Evolutionary conservation across 2,797 vertebrate species (phyloP).

Genomic region (Scarus forsteni): DNA sequence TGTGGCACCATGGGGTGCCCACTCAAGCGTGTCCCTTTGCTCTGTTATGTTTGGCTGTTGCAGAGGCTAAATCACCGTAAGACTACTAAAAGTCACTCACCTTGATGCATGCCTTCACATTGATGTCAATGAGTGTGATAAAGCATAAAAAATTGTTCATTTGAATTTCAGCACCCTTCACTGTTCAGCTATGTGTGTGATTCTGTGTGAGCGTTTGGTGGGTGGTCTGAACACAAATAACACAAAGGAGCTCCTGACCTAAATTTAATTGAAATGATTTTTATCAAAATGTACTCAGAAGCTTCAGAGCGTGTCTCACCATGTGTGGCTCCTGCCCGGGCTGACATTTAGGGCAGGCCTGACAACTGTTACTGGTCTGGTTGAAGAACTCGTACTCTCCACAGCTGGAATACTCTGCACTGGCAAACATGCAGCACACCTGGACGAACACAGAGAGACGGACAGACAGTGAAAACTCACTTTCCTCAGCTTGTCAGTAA

Average conservation of each 20-base stretch:
- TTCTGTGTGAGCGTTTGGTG: constrained; percentile 27
- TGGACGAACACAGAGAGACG: constrained; percentile 57
- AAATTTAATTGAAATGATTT: not conserved
- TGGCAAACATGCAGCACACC: constrained; percentile 89
- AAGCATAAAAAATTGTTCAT: constrained; percentile 62
- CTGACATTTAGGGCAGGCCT: constrained; percentile 93
- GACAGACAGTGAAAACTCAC: not conserved
- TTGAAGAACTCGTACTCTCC: constrained; percentile 98
- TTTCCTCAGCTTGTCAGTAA: too few relatives aligned
- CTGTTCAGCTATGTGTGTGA: constrained; percentile 40
- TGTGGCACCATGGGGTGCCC: constrained; percentile 56
- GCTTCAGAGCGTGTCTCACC: constrained; percentile 81
- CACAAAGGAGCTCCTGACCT: constrained; percentile 1
- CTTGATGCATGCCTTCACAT: constrained; percentile 61
- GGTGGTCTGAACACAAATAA: constrained; percentile 60
- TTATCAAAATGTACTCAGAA: not conserved
- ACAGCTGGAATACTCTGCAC: constrained; percentile 92
- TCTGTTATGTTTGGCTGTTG: constrained; percentile 70
- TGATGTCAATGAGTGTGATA: constrained; percentile 57
- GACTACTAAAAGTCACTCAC: constrained; percentile 65
- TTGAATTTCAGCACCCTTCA: constrained; percentile 53
- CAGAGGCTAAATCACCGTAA: constrained; percentile 54
- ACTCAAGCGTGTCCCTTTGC: constrained; percentile 57
- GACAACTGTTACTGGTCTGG: constrained; percentile 93
- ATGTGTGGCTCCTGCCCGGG: constrained; percentile 95